phyloP scores from a whole-genome alignment of 2,888 invertebrate species.

The Strigamia crassipes region DNA sequence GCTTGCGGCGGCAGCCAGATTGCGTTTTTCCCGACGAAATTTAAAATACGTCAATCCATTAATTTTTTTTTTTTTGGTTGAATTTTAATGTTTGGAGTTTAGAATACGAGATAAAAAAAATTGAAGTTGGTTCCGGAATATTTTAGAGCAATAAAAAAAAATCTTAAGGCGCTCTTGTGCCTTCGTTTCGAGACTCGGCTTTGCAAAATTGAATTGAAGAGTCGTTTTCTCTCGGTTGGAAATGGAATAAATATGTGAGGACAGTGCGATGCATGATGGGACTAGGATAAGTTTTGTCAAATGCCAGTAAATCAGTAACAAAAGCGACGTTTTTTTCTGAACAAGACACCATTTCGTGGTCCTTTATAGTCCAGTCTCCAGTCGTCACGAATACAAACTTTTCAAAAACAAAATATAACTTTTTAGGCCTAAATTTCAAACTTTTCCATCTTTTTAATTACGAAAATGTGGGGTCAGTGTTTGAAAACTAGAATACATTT shows the following conservation, averaged over 20 bases:
- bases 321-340: neutral
- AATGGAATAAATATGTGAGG: slow-evolving; percentile 36
- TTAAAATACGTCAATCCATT: neutral
- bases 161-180: slow-evolving; percentile 21
- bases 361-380: neutral
- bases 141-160: neutral
- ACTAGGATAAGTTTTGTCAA: slow-evolving; percentile 14
- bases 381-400: neutral
- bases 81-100: too few species aligned
- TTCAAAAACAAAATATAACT: neutral
- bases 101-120: too few species aligned
- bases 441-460: too few species aligned
- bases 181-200: neutral
- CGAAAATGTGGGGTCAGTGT: too few species aligned
- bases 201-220: slow-evolving; percentile 32
- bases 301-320: slow-evolving; percentile 1
- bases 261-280: slow-evolving; percentile 37
- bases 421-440: too few species aligned
- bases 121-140: too few species aligned
- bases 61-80: too few species aligned
- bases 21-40: neutral
- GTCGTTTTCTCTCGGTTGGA: slow-evolving; percentile 40
- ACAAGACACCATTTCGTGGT: neutral
- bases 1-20: too few species aligned
- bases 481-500: too few species aligned